Evolutionary conservation across 2,797 vertebrate genomes (phyloP).

Genomic region (Dendrocincla fuliginosa): DNA sequence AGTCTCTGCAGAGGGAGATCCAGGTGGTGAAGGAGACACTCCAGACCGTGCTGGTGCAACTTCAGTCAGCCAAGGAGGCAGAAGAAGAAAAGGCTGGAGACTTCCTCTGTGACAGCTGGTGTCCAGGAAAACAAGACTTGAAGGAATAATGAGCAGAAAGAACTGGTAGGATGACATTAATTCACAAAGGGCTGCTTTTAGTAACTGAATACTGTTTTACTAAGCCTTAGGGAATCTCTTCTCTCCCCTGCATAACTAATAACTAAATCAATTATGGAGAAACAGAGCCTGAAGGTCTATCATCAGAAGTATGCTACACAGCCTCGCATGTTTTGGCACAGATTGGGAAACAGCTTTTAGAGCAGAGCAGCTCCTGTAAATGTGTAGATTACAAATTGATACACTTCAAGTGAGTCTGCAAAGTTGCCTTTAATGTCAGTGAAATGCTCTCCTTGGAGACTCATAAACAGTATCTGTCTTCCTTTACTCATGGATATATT

Average conservation of each 20-base stretch:
- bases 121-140: conserved; percentile 60
- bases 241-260: conserved; percentile 13
- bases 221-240: conserved; percentile 34
- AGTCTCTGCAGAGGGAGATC: conserved; percentile 86
- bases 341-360: conserved; percentile 57
- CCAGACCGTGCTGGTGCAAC: conserved; percentile 83
- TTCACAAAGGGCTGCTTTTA: conserved; percentile 46
- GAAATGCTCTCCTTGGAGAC: conserved; percentile 12
- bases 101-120: conserved; percentile 87
- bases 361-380: conserved; percentile 41
- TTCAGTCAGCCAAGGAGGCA: conserved; percentile 75
- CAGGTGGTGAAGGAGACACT: conserved; percentile 88
- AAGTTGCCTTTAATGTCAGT: conserved; percentile 18
- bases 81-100: conserved; percentile 78
- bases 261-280: conserved; percentile 51
- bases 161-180: conserved; percentile 17
- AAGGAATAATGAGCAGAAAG: conserved; percentile 42
- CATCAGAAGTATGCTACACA: background rate
- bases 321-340: conserved; percentile 31
- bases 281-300: conserved; percentile 40
- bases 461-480: background rate
- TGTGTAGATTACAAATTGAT: conserved; percentile 23
- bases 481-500: background rate
- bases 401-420: background rate
- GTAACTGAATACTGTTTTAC: conserved; percentile 57